Conservation (phyloP, 2,888 invertebrate species). For the Coenonympha glycerion region DNA sequence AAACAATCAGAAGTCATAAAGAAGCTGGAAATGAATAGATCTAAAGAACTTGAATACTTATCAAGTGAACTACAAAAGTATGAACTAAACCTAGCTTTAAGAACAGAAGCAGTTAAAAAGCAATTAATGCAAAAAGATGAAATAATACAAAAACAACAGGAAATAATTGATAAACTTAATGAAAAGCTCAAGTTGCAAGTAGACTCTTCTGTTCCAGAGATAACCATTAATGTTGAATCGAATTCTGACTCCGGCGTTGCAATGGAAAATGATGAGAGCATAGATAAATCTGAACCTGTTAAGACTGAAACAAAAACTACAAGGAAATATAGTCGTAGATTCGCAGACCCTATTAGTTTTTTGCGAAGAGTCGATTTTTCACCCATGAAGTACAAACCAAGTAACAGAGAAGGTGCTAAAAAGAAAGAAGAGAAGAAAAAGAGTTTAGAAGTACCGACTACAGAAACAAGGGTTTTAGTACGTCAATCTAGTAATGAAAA, state of each 20-base stretch:
- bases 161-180: slow-evolving; percentile 56
- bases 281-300: slow-evolving; percentile 41
- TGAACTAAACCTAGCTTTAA: slow-evolving; percentile 60
- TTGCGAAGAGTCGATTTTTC: slow-evolving; percentile 67
- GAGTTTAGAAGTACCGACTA: slow-evolving; percentile 49
- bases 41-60: slow-evolving; percentile 65
- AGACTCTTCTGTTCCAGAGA: slow-evolving; percentile 50
- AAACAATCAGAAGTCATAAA: slow-evolving; percentile 63
- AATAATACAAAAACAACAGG: slow-evolving; percentile 55
- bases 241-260: slow-evolving; percentile 70
- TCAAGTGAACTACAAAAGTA: slow-evolving; percentile 66
- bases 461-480: slow-evolving; percentile 42
- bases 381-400: slow-evolving; percentile 67
- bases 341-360: slow-evolving; percentile 68
- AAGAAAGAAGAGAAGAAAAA: slow-evolving; percentile 64
- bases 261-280: slow-evolving; percentile 58
- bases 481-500: slow-evolving; percentile 54
- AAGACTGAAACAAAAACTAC: slow-evolving; percentile 53
- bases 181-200: slow-evolving; percentile 48
- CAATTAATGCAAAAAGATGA: slow-evolving; percentile 63
- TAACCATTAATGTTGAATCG: slow-evolving; percentile 55
- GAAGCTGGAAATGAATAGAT: slow-evolving; percentile 62
- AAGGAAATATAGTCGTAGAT: slow-evolving; percentile 62
- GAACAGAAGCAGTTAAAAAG: slow-evolving; percentile 57
- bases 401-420: slow-evolving; percentile 49